Conservation (phyloP, 2,888 invertebrate genomes). For the Altica lythri region DNA sequence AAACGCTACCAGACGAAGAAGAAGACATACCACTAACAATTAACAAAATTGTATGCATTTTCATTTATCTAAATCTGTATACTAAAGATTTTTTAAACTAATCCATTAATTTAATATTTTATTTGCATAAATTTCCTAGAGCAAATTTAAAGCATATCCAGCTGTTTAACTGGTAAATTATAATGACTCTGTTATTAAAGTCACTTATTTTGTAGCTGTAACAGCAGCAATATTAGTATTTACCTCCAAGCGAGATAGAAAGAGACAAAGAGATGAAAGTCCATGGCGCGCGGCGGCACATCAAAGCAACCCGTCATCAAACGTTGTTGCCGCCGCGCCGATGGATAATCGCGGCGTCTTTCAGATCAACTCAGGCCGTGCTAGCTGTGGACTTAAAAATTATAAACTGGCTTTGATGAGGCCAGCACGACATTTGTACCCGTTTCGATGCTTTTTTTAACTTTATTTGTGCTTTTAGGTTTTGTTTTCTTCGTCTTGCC, state of each 20-base stretch:
- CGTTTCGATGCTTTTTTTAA: conserved; percentile 32
- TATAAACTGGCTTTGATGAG: conserved; percentile 46
- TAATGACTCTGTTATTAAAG: too few relatives aligned
- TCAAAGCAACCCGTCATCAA: conserved; percentile 41
- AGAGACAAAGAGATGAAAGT: conserved; percentile 22
- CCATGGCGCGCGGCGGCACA: conserved; percentile 30
- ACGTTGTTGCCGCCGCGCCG: conserved; percentile 34
- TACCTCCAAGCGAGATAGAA: conserved; percentile 15
- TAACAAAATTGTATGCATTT: too few relatives aligned
- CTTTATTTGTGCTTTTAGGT: conserved; percentile 29
- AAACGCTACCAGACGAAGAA: too few relatives aligned
- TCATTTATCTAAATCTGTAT: too few relatives aligned
- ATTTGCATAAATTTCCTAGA: too few relatives aligned
- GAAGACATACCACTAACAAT: too few relatives aligned
- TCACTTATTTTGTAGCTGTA: too few relatives aligned
- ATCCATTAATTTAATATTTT: too few relatives aligned
- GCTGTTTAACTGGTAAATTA: too few relatives aligned
- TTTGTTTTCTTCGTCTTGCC: conserved; percentile 29
- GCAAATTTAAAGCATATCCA: too few relatives aligned
- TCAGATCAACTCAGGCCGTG: conserved; percentile 31
- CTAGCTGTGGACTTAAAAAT: conserved; percentile 42
- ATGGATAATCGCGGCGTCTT: conserved; percentile 34
- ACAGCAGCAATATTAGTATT: too few relatives aligned
- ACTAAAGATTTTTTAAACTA: too few relatives aligned
- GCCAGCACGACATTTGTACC: conserved; percentile 41